These are phyloP conservation scores for Aporophyla nigra DNA, from an alignment of 2,888 invertebrate species.

Conservation along the genomic window DNA sequence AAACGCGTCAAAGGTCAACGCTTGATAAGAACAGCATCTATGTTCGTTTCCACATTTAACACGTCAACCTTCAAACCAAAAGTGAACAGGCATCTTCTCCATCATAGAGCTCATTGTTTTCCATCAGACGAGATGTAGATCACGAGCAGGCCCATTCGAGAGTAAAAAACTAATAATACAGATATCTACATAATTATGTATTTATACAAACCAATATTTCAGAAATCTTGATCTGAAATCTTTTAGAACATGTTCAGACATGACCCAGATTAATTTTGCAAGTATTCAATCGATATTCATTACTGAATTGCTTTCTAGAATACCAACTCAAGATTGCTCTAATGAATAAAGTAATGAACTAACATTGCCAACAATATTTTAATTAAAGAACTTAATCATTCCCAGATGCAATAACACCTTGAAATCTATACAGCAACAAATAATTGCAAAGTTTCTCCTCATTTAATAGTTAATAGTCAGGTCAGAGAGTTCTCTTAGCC, in stretches of 20 bases:
- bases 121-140: too few species aligned
- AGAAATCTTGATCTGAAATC: too few species aligned
- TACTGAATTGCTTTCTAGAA: neutral
- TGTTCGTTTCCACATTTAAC: too few species aligned
- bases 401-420: neutral
- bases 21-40: too few species aligned
- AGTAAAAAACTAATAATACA: too few species aligned
- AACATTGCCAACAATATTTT: neutral
- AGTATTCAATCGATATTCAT: neutral
- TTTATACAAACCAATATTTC: neutral
- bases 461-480: constrained; percentile 57
- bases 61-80: too few species aligned
- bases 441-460: constrained; percentile 36
- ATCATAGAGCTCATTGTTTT: too few species aligned
- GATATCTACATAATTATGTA: too few species aligned
- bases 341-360: neutral
- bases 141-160: too few species aligned
- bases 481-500: constrained; percentile 52
- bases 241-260: neutral
- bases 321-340: neutral
- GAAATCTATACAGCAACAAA: constrained; percentile 9
- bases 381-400: neutral
- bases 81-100: too few species aligned
- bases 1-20: too few species aligned
- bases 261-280: neutral